Conservation (phyloP, 2,797 vertebrate species). For the Avahi laniger region DNA sequence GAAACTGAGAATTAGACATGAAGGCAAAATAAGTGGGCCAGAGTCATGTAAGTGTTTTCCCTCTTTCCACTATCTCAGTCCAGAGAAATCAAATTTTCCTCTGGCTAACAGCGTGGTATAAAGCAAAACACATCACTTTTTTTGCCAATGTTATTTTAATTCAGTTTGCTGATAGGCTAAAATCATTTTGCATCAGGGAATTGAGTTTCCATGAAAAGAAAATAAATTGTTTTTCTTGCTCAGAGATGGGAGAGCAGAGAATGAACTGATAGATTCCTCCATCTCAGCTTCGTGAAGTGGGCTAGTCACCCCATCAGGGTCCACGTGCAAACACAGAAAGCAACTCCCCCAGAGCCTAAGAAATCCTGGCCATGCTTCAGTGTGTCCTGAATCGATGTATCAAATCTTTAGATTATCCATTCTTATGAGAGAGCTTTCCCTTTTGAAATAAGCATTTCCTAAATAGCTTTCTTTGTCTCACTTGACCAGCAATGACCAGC, state of each 20-base stretch:
- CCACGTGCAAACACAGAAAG: background rate
- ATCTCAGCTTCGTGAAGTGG: background rate
- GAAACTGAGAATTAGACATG: background rate
- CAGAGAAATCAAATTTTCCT: conserved; percentile 26
- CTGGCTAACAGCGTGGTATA: background rate
- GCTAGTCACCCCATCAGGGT: background rate
- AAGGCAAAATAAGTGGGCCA: background rate
- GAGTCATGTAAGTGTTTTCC: background rate
- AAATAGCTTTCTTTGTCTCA: background rate
- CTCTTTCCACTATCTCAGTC: background rate
- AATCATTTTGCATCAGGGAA: conserved; percentile 7
- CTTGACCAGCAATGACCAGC: background rate
- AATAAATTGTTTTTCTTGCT: conserved; percentile 16
- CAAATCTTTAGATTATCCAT: background rate
- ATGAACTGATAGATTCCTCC: background rate
- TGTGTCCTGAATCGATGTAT: background rate
- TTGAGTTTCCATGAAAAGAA: conserved; percentile 36
- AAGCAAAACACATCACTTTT: background rate
- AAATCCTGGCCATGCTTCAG: background rate
- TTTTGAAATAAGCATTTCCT: conserved; percentile 4
- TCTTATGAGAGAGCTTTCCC: background rate
- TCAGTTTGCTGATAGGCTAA: conserved; percentile 43
- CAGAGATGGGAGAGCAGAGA: background rate
- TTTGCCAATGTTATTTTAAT: conserved; percentile 45
- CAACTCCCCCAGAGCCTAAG: background rate